A percentile compares a stretch with the other conserved stretches of the same genome.
Evolutionary conservation across 64 coral and sea anemone species (phyloP).

Genomic region (Porites australiensis): DNA sequence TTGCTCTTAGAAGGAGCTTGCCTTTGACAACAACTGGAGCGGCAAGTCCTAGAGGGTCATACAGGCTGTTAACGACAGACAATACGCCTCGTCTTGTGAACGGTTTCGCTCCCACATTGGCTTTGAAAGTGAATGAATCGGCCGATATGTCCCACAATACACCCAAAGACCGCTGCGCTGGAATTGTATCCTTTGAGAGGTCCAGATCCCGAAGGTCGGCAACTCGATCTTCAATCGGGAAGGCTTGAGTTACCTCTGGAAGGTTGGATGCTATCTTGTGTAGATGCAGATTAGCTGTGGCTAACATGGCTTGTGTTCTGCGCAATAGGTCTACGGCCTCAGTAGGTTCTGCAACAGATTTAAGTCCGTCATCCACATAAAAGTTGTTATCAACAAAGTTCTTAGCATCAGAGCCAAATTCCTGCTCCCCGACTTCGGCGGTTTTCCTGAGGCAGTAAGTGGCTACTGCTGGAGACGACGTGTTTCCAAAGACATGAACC

Average conservation of each 20-base stretch:
- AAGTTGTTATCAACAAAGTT: too few relatives aligned
- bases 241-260: neutral
- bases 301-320: neutral
- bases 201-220: neutral
- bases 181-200: neutral
- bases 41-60: constrained; percentile 29
- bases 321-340: too few relatives aligned
- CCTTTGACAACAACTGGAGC: constrained; percentile 41
- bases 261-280: constrained; percentile 5
- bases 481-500: constrained; percentile 18
- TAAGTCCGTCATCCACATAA: too few relatives aligned
- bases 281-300: neutral
- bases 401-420: neutral
- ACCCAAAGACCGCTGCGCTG: neutral
- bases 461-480: neutral
- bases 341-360: too few relatives aligned
- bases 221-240: neutral
- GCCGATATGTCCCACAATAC: neutral
- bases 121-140: neutral
- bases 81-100: constrained; percentile 26
- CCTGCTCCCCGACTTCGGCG: neutral
- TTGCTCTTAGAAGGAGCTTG: constrained; percentile 38
- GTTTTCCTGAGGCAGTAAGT: neutral
- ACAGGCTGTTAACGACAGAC: constrained; percentile 29
- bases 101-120: neutral